These are phyloP conservation scores for Columba janthina DNA, from an alignment of 2,113 vertebrate genomes.

Conservation along the genomic window DNA sequence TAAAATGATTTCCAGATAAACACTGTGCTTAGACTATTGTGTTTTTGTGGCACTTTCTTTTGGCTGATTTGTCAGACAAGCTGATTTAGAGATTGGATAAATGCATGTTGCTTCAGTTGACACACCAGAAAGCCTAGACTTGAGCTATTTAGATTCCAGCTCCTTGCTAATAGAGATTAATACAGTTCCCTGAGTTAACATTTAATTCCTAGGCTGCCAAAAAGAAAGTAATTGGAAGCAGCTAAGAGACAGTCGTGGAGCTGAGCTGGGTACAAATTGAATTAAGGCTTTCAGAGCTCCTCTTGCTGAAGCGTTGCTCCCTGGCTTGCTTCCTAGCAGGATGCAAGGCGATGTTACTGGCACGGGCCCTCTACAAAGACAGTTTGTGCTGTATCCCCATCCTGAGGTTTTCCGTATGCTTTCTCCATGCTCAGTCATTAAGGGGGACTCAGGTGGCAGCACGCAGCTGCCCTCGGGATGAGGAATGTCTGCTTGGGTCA, in stretches of 20 bases:
- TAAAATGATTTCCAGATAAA: not conserved
- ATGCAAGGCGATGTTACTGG: conserved; percentile 25
- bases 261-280: conserved; percentile 56
- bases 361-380: not conserved
- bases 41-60: conserved; percentile 1
- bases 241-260: conserved; percentile 29
- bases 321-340: conserved; percentile 55
- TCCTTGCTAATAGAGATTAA: conserved; percentile 56
- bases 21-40: not conserved
- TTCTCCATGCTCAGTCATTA: not conserved
- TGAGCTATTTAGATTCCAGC: not conserved
- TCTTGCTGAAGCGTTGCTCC: not conserved
- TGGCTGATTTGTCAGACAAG: not conserved
- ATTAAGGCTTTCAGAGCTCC: conserved; percentile 56
- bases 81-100: conserved; percentile 25
- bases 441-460: not conserved
- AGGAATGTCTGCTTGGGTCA: not conserved
- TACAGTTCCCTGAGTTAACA: conserved; percentile 44
- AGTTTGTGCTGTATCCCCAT: not conserved
- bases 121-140: conserved; percentile 11
- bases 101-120: conserved; percentile 2
- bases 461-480: not conserved
- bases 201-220: conserved; percentile 56
- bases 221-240: conserved; percentile 48
- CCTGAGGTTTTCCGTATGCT: conserved; percentile 40